A percentile compares a stretch with the other conserved stretches of the same genome.
phyloP scores from a whole-genome alignment of 2,888 invertebrate genomes.

The Pyrrhia umbra region DNA sequence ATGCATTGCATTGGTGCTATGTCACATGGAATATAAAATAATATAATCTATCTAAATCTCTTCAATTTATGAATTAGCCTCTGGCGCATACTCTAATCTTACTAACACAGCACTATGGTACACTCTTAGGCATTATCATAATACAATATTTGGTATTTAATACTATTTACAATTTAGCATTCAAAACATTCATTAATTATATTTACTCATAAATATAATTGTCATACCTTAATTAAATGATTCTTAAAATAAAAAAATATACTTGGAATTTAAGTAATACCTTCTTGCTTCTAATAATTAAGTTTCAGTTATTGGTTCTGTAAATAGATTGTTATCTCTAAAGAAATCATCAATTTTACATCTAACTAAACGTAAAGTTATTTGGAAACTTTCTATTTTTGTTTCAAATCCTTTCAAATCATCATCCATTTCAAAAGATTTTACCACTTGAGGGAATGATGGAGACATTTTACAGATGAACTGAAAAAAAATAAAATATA shows the following conservation, averaged over 20 bases:
- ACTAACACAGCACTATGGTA: conserved; percentile 64
- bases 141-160: conserved; percentile 56
- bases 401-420: conserved; percentile 79
- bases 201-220: conserved; percentile 33
- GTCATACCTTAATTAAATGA: conserved; percentile 31
- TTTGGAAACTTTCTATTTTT: conserved; percentile 83
- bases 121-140: conserved; percentile 59
- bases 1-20: conserved; percentile 46
- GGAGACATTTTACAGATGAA: conserved; percentile 92
- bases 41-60: conserved; percentile 40
- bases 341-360: conserved; percentile 91
- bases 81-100: conserved; percentile 52
- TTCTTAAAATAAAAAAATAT: conserved; percentile 30
- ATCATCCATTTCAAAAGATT: conserved; percentile 83
- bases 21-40: conserved; percentile 47
- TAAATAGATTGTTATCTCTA: conserved; percentile 88
- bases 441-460: conserved; percentile 89
- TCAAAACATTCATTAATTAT: conserved; percentile 34
- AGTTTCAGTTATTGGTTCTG: conserved; percentile 60
- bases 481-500: conserved; percentile 74
- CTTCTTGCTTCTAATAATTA: conserved; percentile 23
- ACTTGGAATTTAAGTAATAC: conserved; percentile 25
- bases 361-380: conserved; percentile 90
- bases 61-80: conserved; percentile 58
- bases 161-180: conserved; percentile 54